Percentiles rank a stretch among this genome's conserved stretches.
Evolutionary conservation across 2,888 invertebrate genomes (phyloP).

Genomic region (Hypolimnas misippus): DNA sequence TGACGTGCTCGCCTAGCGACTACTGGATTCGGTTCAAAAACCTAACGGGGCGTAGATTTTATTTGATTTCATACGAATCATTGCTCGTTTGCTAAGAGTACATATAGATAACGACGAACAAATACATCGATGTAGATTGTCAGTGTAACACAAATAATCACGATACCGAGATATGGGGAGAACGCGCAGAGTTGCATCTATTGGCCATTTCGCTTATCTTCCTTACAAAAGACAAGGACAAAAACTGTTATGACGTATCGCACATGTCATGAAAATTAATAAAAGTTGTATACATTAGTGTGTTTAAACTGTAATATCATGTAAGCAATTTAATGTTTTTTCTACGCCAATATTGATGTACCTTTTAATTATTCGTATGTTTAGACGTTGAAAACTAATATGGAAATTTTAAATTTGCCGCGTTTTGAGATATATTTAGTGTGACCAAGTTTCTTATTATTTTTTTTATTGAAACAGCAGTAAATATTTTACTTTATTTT

Average conservation of each 20-base stretch:
- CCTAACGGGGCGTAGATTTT: conserved; percentile 34
- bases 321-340: neutral
- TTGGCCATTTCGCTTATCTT: conserved; percentile 30
- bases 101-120: neutral
- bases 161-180: conserved; percentile 1
- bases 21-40: conserved; percentile 43
- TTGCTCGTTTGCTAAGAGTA: conserved; percentile 43
- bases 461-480: no score
- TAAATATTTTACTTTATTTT: no score
- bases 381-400: neutral
- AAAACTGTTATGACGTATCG: conserved; percentile 40
- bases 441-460: no score
- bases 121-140: conserved; percentile 34
- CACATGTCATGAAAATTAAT: conserved; percentile 34
- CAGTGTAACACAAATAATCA: conserved; percentile 18
- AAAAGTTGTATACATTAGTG: neutral
- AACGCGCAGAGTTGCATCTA: conserved; percentile 25
- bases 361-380: neutral
- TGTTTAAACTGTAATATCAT: neutral
- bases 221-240: conserved; percentile 37
- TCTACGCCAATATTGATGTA: neutral
- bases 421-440: neutral
- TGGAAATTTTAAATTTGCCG: conserved; percentile 12
- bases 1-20: conserved; percentile 63
- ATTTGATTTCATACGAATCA: conserved; percentile 45